Percentiles rank a stretch among this genome's conserved stretches.
Conservation (phyloP, 2,797 vertebrate genomes). For the Enteromius thamalakanensis region DNA sequence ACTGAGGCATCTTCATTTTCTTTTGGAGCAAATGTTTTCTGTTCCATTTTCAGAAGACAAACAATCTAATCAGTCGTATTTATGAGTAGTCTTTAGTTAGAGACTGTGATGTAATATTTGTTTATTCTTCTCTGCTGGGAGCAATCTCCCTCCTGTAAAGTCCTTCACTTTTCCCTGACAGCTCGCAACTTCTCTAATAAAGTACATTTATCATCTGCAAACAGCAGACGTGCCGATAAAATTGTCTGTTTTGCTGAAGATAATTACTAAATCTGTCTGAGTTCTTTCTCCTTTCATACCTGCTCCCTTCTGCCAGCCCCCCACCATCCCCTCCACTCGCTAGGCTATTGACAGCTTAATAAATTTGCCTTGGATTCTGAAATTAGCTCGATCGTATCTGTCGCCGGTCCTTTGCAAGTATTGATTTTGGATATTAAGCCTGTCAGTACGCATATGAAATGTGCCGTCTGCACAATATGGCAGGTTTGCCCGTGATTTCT, state of each 20-base stretch:
- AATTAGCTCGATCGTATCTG: constrained; percentile 80
- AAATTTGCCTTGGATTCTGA: constrained; percentile 72
- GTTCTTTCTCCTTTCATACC: constrained; percentile 50
- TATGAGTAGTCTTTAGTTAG: constrained; percentile 75
- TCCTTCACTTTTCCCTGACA: constrained; percentile 60
- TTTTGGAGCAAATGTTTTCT: constrained; percentile 34
- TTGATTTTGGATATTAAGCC: constrained; percentile 78
- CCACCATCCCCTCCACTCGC: constrained; percentile 46
- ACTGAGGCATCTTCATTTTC: neutral
- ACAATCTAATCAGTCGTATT: constrained; percentile 62
- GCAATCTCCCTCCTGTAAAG: constrained; percentile 61
- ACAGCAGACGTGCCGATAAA: constrained; percentile 68
- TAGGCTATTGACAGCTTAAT: constrained; percentile 75
- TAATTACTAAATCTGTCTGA: constrained; percentile 71
- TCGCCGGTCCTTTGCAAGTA: constrained; percentile 72
- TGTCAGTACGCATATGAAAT: constrained; percentile 71
- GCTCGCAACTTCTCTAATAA: constrained; percentile 73
- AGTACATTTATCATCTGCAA: constrained; percentile 79
- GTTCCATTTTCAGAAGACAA: constrained; percentile 35
- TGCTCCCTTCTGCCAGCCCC: constrained; percentile 37
- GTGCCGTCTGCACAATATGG: constrained; percentile 67
- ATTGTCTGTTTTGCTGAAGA: constrained; percentile 70
- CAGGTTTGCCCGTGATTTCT: constrained; percentile 60
- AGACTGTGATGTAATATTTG: constrained; percentile 65
- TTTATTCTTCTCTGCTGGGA: constrained; percentile 69